These are phyloP conservation scores for Plecotus auritus DNA, from an alignment of 2,113 vertebrate genomes.

Conservation along the genomic window DNA sequence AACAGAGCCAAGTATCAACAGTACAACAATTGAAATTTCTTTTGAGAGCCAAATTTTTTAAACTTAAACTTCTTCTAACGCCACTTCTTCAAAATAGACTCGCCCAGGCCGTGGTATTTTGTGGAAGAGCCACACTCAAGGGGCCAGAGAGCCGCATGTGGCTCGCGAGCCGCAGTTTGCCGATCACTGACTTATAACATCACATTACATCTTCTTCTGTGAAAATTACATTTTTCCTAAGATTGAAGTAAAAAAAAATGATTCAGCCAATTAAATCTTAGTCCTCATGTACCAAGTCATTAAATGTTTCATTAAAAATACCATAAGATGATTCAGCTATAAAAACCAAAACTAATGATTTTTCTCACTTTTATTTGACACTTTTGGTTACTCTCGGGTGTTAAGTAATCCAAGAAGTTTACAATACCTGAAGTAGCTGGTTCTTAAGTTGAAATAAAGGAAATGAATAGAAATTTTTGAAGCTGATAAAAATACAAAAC, in stretches of 20 bases:
- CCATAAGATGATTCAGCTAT: neutral
- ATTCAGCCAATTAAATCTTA: neutral
- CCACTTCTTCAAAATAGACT: too few relatives aligned
- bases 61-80: too few relatives aligned
- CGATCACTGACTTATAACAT: neutral
- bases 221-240: neutral
- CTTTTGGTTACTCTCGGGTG: neutral
- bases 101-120: too few relatives aligned
- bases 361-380: neutral
- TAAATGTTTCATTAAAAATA: slow-evolving; percentile 23
- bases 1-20: too few relatives aligned
- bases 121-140: too few relatives aligned
- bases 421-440: neutral
- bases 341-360: neutral
- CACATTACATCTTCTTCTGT: neutral
- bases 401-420: neutral
- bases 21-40: too few relatives aligned
- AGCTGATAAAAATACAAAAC: neutral
- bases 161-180: too few relatives aligned
- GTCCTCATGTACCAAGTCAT: neutral
- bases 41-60: too few relatives aligned
- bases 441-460: neutral
- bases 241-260: neutral
- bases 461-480: neutral
- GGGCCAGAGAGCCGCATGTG: too few relatives aligned